Evolutionary conservation across 1,140 invertebrate genomes (phyloP), one percentile per base, ranked within the genome.

Genomic region (Drosophila ogumai): DNA sequence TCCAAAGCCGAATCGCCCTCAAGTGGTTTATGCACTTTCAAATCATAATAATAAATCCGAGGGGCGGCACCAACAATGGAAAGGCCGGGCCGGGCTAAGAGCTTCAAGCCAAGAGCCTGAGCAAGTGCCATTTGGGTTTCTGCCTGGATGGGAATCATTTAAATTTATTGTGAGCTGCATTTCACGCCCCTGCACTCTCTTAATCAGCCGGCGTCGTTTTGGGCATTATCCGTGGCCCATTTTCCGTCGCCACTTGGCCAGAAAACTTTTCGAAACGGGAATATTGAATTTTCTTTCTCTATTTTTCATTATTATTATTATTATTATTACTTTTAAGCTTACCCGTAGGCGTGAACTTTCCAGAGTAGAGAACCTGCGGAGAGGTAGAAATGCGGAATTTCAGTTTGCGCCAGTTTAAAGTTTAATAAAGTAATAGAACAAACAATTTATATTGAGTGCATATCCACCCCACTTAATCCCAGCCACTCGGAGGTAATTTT

Each of bases 1-100:
- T 55, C 66, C 43, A 17, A 72, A 72, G 57, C 68, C 75, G 65
- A 87, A 68, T 81, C 85, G 81, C 85, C 85, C 85, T 85, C 85
- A 65, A 90, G 85, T 84, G 84, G 80, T 88, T 86, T 88, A 80
- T 88, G 84, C 84, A 90, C 84, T 88, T 80, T 88, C 84, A 88
- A 88, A 88, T 88, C 84, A 88, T 90, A 88, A 88, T 88, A 88
- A 84, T 88, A 88, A 88, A 90, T 88, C 80, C 76, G 67, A 82
- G 82, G 82, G 75, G 79, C 64, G 84, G 76, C 59, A 28, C 58
- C 76, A 63, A 55, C 52, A 55, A 55, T 55, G 52, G 19, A 55
- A 54, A 22, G 10, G 50, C 50, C 19, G 50, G 32, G 50, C 19
- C 10, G 34, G 52, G 47, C 47, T 31, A 4, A 49, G 25, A 49